These are phyloP conservation scores for Hylaeus volcanicus DNA, from an alignment of 1,140 invertebrate species.

Conservation along the genomic window DNA sequence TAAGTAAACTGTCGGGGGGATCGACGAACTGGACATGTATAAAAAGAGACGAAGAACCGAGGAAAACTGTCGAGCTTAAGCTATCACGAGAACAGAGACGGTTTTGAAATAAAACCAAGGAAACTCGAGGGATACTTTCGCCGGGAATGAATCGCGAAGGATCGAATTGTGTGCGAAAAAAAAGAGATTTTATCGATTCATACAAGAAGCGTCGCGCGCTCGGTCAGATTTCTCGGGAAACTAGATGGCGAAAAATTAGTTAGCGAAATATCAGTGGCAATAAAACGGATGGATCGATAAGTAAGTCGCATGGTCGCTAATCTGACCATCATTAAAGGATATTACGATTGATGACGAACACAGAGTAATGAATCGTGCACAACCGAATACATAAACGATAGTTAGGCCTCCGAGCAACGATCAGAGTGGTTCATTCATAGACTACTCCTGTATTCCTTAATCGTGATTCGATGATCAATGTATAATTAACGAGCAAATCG, in stretches of 20 bases:
- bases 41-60: neutral
- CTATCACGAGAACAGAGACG: neutral
- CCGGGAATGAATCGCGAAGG: neutral
- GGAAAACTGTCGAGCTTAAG: too few species aligned
- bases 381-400: neutral
- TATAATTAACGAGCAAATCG: conserved; percentile 9
- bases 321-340: neutral
- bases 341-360: conserved; percentile 1
- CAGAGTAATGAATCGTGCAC: neutral
- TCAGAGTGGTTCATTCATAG: neutral
- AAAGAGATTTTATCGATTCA: neutral
- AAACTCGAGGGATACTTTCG: neutral
- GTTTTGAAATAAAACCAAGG: neutral
- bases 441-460: neutral
- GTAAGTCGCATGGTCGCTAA: neutral
- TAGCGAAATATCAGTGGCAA: neutral
- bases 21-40: neutral
- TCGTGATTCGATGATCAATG: neutral
- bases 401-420: neutral
- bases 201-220: neutral
- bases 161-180: neutral
- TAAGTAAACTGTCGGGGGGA: neutral
- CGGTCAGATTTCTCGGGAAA: neutral
- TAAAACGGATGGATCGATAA: neutral
- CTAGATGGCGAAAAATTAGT: too few species aligned